Evolutionary conservation across 2,888 invertebrate species (phyloP).

Genomic region (Lepetodrilus schrolli): DNA sequence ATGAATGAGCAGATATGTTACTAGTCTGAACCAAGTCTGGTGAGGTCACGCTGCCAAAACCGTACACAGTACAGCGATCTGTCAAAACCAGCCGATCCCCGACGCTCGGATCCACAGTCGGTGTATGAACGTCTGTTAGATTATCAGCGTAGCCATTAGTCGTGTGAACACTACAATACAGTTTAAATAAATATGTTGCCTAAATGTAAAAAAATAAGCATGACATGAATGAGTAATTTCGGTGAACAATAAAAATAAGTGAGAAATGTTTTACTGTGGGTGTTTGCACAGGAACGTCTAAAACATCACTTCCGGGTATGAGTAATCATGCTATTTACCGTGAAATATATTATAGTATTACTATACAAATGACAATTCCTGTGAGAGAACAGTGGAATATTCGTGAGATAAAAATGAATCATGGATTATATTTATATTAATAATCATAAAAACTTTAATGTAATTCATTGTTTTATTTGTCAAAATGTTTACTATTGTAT

Average conservation of each 20-base stretch:
- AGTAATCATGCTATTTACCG: conserved; percentile 18
- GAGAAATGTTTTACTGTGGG: conserved; percentile 23
- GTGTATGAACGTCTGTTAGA: background rate
- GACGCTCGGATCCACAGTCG: background rate
- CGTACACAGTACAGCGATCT: background rate
- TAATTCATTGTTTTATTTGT: too few species aligned
- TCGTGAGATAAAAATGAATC: too few species aligned
- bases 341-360: too few species aligned
- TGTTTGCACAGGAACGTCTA: conserved; percentile 15
- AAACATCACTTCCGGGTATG: conserved; percentile 5
- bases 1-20: too few species aligned
- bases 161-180: background rate
- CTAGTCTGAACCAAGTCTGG: background rate
- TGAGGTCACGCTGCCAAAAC: conserved; percentile 1
- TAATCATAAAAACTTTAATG: too few species aligned
- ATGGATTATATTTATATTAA: too few species aligned
- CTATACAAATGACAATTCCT: too few species aligned
- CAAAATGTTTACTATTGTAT: background rate
- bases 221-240: conserved; percentile 21
- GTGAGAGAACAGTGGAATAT: too few species aligned
- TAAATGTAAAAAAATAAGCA: conserved; percentile 2
- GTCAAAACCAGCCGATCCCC: conserved; percentile 11
- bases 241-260: conserved; percentile 26
- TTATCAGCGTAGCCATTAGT: background rate
- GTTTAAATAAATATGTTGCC: background rate